Base-by-base conservation (phyloP, 2,888 invertebrate species). In the Mimas tiliae region DNA sequence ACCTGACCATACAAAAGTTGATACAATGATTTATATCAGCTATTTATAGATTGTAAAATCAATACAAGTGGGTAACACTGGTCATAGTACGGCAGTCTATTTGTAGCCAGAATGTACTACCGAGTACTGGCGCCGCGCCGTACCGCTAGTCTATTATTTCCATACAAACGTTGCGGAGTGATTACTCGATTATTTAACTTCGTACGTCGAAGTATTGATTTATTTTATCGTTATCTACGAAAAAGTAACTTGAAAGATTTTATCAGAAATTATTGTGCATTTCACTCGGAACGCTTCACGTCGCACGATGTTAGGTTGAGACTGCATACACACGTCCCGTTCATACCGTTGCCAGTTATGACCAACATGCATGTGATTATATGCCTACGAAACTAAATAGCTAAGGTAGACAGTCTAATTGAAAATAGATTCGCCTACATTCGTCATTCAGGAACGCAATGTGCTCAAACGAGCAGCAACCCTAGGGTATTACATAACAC, bases 21-120 rank as follows among this genome's bases (percentile, higher is more conserved):
- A n/a, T n/a, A n/a, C n/a, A n/a, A n/a, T n/a, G n/a, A n/a, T n/a
- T n/a, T 55, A 38, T 16, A 7, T 16, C 9, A 16, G 34, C 16
- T 55, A 33, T 38, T 55, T 38, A 55, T 38, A 38, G 6, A 16
- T 34, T 55, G 8, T 16, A 33, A 33, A 9, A 53, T 53, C n/a
- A 4, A 53, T 34, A 38, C 34, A 16, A 55, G n/a, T 38, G 12
- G n/a, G 42, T 55, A 16, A 3, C 27, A 38, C n/a, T 9, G 9
- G n/a, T 16, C 38, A 38, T 42, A 58, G 34, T 50, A 50, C 19
- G 50, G 16, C 38, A 58, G 16, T 42, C 19, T 58, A 58, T 58
- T 58, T 58, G 11, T 52, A 14, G 27, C 12, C 38, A 55, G n/a
- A 9, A 11, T 42, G 19, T 58, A 58, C 38, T 55, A n/a, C n/a